Evolutionary conservation across 1,140 invertebrate genomes (phyloP).

Genomic region (Sinonovacula constricta): DNA sequence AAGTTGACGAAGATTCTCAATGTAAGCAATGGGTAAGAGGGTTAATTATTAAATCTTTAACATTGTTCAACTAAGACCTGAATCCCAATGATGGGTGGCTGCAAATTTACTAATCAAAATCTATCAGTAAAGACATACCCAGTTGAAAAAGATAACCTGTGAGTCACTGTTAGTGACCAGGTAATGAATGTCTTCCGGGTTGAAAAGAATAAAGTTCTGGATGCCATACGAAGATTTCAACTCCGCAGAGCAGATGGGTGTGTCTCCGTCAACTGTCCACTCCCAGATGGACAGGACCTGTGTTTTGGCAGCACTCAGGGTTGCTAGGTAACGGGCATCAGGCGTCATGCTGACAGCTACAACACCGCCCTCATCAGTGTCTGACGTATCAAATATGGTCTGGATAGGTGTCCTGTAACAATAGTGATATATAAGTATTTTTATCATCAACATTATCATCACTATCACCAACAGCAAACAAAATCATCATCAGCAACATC

Average conservation of each 20-base stretch:
- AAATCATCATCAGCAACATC: too few species aligned
- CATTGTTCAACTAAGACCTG: too few species aligned
- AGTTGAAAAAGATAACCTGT: slow-evolving; percentile 78
- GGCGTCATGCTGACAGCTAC: slow-evolving; percentile 76
- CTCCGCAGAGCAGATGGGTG: slow-evolving; percentile 74
- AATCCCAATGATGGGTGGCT: too few species aligned
- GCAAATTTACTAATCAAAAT: too few species aligned
- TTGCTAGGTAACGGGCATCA: slow-evolving; percentile 77
- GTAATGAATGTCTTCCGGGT: slow-evolving; percentile 75
- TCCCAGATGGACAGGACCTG: slow-evolving; percentile 78
- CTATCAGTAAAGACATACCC: too few species aligned
- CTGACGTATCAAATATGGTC: slow-evolving; percentile 76
- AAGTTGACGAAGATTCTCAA: too few species aligned
- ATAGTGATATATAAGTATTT: neutral
- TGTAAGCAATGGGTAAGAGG: too few species aligned
- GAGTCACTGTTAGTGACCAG: slow-evolving; percentile 77
- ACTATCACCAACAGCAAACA: too few species aligned
- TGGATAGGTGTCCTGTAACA: slow-evolving; percentile 75
- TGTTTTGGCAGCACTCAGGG: slow-evolving; percentile 73
- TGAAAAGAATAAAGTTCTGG: slow-evolving; percentile 75
- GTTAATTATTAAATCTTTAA: too few species aligned
- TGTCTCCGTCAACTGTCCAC: slow-evolving; percentile 78
- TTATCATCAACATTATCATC: too few species aligned
- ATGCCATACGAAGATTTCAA: slow-evolving; percentile 74
- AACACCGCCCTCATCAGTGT: slow-evolving; percentile 72